phyloP scores from a whole-genome alignment of 2,797 vertebrate species.

The Pogoniulus pusillus region DNA sequence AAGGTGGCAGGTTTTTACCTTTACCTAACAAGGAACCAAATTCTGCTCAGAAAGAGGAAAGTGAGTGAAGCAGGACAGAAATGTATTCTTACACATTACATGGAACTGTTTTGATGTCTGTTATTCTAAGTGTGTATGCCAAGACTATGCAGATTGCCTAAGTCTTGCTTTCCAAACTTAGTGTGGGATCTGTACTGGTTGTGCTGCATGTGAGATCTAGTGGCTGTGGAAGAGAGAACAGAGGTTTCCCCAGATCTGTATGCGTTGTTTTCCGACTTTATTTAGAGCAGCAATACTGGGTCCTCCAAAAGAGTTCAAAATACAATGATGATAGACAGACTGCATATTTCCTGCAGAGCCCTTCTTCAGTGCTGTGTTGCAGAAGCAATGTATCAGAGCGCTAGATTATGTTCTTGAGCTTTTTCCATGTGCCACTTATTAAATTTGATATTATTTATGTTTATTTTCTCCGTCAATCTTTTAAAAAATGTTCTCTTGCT shows the following conservation, averaged over 20 bases:
- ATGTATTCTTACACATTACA: neutral
- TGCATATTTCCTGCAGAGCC: neutral
- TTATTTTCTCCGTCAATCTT: neutral
- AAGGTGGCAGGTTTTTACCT: neutral
- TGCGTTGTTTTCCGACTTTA: neutral
- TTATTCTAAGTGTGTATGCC: neutral
- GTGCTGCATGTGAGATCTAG: neutral
- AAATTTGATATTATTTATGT: neutral
- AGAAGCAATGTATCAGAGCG: neutral
- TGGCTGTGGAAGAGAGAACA: neutral
- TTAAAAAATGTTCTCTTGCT: neutral
- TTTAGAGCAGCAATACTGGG: neutral
- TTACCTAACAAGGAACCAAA: neutral
- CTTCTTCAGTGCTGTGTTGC: neutral
- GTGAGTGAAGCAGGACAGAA: neutral
- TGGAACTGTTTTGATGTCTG: neutral
- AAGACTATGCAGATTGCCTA: neutral
- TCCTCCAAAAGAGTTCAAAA: neutral
- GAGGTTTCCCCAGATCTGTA: neutral
- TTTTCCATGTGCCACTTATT: neutral
- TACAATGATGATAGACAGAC: neutral
- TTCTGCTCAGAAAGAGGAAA: neutral
- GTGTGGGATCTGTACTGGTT: neutral
- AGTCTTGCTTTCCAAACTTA: neutral
- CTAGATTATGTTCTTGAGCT: neutral